Conservation (phyloP, 2,113 vertebrate species). For the Ranitomeya imitator region DNA sequence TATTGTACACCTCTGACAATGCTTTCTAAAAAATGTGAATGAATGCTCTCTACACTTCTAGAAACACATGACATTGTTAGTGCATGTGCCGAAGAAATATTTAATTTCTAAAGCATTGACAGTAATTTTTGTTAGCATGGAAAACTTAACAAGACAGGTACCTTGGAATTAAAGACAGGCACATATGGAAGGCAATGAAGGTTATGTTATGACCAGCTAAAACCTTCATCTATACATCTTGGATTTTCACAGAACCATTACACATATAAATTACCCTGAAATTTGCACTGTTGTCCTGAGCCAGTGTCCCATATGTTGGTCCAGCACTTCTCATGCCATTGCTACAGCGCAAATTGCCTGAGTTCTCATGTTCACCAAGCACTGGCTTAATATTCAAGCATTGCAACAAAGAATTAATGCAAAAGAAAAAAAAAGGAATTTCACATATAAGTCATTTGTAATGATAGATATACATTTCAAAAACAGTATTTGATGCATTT, state of each 20-base stretch:
- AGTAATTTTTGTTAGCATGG: neutral
- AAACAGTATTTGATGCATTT: too few relatives aligned
- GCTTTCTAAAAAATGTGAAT: too few relatives aligned
- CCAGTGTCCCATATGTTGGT: slow-evolving; percentile 75
- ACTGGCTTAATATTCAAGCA: slow-evolving; percentile 76
- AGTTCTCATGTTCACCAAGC: slow-evolving; percentile 78
- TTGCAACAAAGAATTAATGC: slow-evolving; percentile 59
- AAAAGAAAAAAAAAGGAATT: neutral
- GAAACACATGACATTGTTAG: neutral
- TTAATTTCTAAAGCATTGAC: neutral
- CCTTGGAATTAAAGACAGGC: slow-evolving; percentile 55
- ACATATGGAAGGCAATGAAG: slow-evolving; percentile 65
- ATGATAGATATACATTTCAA: too few relatives aligned
- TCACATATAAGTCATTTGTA: too few relatives aligned
- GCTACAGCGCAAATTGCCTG: slow-evolving; percentile 73
- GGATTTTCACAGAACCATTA: slow-evolving; percentile 59
- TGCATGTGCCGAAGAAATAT: neutral
- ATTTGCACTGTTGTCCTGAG: slow-evolving; percentile 76
- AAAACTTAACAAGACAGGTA: slow-evolving; percentile 34
- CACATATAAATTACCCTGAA: slow-evolving; percentile 77
- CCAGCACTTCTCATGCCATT: slow-evolving; percentile 74
- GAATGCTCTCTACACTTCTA: neutral
- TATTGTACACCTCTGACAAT: too few relatives aligned
- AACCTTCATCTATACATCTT: slow-evolving; percentile 64
- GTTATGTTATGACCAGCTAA: slow-evolving; percentile 26